These are phyloP conservation scores for Macrobrachium rosenbergii DNA, from an alignment of 1,140 invertebrate species.

Conservation along the genomic window DNA sequence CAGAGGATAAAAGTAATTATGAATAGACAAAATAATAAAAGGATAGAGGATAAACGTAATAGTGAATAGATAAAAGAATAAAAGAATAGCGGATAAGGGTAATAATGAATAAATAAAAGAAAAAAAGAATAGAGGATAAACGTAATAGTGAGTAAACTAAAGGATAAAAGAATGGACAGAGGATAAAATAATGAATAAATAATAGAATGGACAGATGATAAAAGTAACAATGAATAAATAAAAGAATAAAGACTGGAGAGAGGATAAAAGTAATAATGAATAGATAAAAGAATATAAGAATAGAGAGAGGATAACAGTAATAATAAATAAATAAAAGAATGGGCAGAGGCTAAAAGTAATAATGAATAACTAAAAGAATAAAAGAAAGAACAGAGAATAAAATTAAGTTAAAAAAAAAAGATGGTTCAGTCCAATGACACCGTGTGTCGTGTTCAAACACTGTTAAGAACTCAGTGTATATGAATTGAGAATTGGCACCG, in stretches of 20 bases:
- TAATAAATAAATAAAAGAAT: not conserved
- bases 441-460: no score
- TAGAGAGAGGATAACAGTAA: not conserved
- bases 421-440: not conserved
- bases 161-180: not conserved
- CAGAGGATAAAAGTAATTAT: not conserved
- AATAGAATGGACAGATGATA: not conserved
- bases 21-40: no score
- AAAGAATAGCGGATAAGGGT: not conserved
- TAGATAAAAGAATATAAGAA: not conserved
- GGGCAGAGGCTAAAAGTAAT: not conserved
- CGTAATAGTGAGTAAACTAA: not conserved
- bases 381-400: not conserved
- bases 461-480: no score
- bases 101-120: no score
- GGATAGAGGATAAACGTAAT: not conserved
- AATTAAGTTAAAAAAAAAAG: not conserved
- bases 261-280: not conserved
- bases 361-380: not conserved
- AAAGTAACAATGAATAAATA: not conserved
- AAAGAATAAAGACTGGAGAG: not conserved
- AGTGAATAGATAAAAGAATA: not conserved
- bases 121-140: not conserved
- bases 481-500: no score
- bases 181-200: not conserved